These are phyloP conservation scores for Bettongia penicillata DNA, from an alignment of 2,113 vertebrate genomes.

Conservation along the genomic window DNA sequence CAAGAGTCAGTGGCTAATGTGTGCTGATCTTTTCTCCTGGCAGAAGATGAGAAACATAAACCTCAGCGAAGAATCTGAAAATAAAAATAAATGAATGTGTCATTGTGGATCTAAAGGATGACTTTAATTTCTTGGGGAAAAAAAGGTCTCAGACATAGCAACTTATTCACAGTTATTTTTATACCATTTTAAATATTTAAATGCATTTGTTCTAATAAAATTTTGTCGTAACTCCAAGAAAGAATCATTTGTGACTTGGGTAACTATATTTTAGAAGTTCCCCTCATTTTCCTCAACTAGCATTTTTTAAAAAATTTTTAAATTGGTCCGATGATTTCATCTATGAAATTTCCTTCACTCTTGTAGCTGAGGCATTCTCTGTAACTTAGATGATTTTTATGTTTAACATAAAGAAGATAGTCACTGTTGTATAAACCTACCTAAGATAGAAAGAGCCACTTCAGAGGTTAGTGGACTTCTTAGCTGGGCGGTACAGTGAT, in stretches of 20 bases:
- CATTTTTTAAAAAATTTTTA: background rate
- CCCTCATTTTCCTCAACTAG: background rate
- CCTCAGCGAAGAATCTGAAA: background rate
- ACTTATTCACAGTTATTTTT: slow-evolving; percentile 20
- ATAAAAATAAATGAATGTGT: slow-evolving; percentile 3
- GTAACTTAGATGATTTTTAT: background rate
- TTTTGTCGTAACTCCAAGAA: background rate
- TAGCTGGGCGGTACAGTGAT: background rate
- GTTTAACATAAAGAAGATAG: background rate
- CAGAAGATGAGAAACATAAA: rapidly evolving
- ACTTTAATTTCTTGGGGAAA: slow-evolving; percentile 45
- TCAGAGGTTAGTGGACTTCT: background rate
- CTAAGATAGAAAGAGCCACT: background rate
- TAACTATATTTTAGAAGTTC: slow-evolving; percentile 7
- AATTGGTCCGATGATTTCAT: background rate
- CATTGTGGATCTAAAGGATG: slow-evolving; percentile 23
- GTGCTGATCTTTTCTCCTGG: background rate
- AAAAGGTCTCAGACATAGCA: background rate
- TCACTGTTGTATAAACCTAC: background rate
- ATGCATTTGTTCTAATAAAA: slow-evolving; percentile 22
- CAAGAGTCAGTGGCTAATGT: background rate
- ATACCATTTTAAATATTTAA: slow-evolving; percentile 27
- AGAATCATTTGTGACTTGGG: slow-evolving; percentile 13
- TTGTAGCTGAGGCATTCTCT: background rate
- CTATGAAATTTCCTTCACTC: background rate